Evolutionary conservation across 2,797 vertebrate species (phyloP).

Genomic region (Hephaestus fuliginosus): DNA sequence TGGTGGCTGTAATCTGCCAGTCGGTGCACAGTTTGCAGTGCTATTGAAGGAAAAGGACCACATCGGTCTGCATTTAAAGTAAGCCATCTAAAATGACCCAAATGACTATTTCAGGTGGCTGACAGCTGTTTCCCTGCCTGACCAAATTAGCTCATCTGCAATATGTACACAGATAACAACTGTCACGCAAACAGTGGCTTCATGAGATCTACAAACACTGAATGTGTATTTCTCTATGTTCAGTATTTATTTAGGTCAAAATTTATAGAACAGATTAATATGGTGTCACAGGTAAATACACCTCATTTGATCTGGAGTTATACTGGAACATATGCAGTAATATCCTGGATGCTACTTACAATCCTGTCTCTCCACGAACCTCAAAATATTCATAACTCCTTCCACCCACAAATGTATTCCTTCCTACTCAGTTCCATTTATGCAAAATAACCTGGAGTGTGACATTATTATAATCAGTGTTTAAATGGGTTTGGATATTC

Average conservation of each 20-base stretch:
- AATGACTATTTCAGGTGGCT: background rate
- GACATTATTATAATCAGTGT: background rate
- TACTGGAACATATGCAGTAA: background rate
- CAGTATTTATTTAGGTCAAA: background rate
- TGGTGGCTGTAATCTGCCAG: constrained; percentile 20
- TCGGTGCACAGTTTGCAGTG: background rate
- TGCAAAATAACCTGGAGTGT: background rate
- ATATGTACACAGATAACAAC: background rate
- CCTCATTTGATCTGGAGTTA: background rate
- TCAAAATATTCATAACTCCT: background rate
- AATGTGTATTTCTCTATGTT: background rate
- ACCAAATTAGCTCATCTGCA: background rate
- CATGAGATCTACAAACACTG: background rate
- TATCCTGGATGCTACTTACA: background rate
- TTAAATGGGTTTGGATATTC: background rate
- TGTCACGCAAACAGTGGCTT: background rate
- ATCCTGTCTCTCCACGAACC: background rate
- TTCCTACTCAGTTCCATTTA: background rate
- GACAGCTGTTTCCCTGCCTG: background rate
- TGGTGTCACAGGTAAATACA: background rate
- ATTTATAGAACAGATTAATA: background rate
- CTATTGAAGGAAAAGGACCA: background rate
- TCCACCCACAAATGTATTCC: background rate
- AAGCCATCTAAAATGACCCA: background rate
- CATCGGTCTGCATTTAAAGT: background rate